phyloP scores from a whole-genome alignment of 2,113 vertebrate genomes.

The Pao palembangensis region DNA sequence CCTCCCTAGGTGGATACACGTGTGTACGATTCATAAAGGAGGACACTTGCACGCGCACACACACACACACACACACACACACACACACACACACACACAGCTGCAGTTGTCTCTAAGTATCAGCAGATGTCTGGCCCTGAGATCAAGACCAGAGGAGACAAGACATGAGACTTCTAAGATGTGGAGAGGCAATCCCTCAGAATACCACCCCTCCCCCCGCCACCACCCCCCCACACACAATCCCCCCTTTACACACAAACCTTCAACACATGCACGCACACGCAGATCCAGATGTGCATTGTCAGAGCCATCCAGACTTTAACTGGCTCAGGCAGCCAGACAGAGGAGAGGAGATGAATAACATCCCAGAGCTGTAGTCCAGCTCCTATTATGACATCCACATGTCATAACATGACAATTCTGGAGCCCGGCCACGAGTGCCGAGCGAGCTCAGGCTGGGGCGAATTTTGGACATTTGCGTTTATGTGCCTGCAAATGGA shows the following conservation, averaged over 20 bases:
- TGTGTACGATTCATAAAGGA: not conserved
- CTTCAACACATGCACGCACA: constrained; percentile 28
- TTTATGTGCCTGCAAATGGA: constrained; percentile 21
- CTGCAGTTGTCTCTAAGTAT: constrained; percentile 69
- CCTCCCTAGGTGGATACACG: constrained; percentile 1
- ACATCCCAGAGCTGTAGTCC: constrained; percentile 58
- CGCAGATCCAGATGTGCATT: constrained; percentile 35
- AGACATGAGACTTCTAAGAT: constrained; percentile 71
- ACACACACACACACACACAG: constrained; percentile 33
- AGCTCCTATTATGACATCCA: constrained; percentile 64
- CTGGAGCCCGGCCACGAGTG: constrained; percentile 33
- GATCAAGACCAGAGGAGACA: constrained; percentile 70
- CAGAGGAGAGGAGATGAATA: constrained; percentile 63
- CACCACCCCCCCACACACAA: constrained; percentile 7
- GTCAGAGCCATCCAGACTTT: constrained; percentile 50
- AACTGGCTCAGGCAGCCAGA: constrained; percentile 50
- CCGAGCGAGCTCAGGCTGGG: constrained; percentile 19
- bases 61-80: not conserved
- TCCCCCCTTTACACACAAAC: constrained; percentile 37
- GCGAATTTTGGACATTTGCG: constrained; percentile 12
- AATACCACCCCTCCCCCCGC: constrained; percentile 45
- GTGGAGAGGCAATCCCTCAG: constrained; percentile 65
- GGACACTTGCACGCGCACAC: constrained; percentile 12
- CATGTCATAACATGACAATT: constrained; percentile 60
- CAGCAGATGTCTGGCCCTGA: constrained; percentile 77